Evolutionary conservation across 2,113 vertebrate species (phyloP), one percentile per base, ranked within the genome.

Genomic region (Ciconia boyciana): DNA sequence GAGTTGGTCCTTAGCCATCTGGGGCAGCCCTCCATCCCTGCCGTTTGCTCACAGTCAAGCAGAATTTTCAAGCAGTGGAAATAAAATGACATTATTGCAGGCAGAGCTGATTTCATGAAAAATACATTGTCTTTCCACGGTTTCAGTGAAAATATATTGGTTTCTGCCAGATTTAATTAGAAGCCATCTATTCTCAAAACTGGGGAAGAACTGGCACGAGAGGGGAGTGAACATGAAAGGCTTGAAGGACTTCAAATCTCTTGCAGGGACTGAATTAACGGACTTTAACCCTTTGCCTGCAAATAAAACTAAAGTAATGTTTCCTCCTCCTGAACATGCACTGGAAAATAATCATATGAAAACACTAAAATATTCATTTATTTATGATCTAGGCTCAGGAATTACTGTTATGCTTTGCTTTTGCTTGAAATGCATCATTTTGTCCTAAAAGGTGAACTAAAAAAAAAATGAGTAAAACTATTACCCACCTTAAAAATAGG

Each of bases 121-220:
- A 94, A 93, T 85, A 22, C 58, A 95, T 91, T n/a, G 44, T 61
- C 77, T 84, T 94, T 82, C 65, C 54, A 31, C 0, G 0, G 31
- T 58, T 69, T 55, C 87, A 79, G n/a, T 68, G 68, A 57, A 95
- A 94, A 87, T 65, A 68, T 69, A 85, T 79, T 89, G 57, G 48
- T 78, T 96, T 94, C 84, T 93, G 74, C 24, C 78, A 85, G 54
- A 31, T 89, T 84, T 85, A 96, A 96, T 96, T 94, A 89, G 84
- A 65, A 76, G 36, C 39, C 49, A 75, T 94, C 65, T 85, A 44
- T 87, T 89, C 74, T 91, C 22, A 58, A 72, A 83, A 58, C 49
- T 9, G 62, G n/a, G 17, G n/a, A 72, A 75, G 72, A 77, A 16
- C 32, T 74, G 39, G 69, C 43, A 66, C 0, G 2, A 84, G 72